Conservation (phyloP, 2,113 vertebrate genomes). For the Cnemophilus loriae region DNA sequence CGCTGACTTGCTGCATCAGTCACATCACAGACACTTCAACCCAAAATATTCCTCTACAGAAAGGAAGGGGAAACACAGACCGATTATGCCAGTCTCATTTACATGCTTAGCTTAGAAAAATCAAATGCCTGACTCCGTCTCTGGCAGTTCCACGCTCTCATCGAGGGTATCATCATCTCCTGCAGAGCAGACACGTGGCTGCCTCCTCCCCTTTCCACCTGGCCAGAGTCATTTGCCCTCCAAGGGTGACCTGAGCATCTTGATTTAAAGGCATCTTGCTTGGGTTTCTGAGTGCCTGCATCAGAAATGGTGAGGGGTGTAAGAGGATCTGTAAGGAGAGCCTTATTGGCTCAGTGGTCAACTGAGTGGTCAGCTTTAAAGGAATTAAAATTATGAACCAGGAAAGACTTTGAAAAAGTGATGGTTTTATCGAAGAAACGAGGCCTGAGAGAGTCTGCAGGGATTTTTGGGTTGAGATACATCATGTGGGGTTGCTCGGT, state of each 20-base stretch:
- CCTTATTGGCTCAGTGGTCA: neutral
- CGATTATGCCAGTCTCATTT: neutral
- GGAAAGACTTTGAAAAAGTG: neutral
- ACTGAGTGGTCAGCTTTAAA: neutral
- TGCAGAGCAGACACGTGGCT: neutral
- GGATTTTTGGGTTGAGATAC: neutral
- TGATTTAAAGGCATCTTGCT: neutral
- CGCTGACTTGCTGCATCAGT: neutral
- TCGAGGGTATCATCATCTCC: neutral
- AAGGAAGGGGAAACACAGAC: neutral
- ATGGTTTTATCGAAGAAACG: neutral
- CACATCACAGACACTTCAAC: constrained; percentile 18
- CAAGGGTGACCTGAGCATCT: neutral
- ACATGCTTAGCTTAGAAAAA: neutral
- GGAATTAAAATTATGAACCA: neutral
- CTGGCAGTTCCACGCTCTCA: neutral
- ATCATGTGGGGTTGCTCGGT: fast-evolving
- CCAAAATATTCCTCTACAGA: neutral
- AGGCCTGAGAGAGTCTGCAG: neutral
- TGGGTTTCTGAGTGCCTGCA: neutral
- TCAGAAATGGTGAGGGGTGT: neutral
- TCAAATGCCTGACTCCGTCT: neutral
- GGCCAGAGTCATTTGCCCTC: neutral
- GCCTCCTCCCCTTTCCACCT: neutral
- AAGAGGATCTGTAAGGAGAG: neutral